These are phyloP conservation scores for Epirrita christyi DNA, from an alignment of 2,888 invertebrate species.

Conservation along the genomic window DNA sequence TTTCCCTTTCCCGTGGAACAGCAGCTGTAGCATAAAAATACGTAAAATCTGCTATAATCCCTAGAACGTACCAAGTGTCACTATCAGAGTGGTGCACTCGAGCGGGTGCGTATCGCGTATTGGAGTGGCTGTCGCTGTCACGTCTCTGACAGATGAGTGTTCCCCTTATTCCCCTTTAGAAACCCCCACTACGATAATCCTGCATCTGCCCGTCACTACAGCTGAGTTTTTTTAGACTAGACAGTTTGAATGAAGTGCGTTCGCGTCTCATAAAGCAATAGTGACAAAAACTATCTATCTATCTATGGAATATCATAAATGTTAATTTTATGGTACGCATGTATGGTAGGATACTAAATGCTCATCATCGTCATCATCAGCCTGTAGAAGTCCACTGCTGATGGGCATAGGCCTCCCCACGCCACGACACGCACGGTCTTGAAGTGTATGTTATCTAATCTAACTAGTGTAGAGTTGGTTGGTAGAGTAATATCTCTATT, in stretches of 20 bases:
- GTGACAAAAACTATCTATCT: too few relatives aligned
- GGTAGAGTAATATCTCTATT: too few relatives aligned
- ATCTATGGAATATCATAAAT: too few relatives aligned
- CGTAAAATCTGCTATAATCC: slow-evolving; percentile 15
- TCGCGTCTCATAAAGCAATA: slow-evolving; percentile 10
- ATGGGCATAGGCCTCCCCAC: too few relatives aligned
- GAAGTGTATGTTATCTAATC: too few relatives aligned
- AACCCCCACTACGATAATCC: slow-evolving; percentile 18
- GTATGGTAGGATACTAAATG: too few relatives aligned
- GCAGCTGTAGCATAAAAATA: slow-evolving; percentile 4
- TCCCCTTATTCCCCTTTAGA: slow-evolving; percentile 1
- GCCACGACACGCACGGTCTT: too few relatives aligned
- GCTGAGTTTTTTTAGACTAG: slow-evolving; percentile 11
- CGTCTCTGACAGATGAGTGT: slow-evolving; percentile 45
- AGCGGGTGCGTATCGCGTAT: slow-evolving; percentile 50
- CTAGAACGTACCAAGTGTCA: slow-evolving; percentile 33
- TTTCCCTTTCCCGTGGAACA: too few relatives aligned
- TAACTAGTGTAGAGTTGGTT: not conserved
- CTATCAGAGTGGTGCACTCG: slow-evolving; percentile 45
- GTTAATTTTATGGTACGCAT: too few relatives aligned
- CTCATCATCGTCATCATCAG: too few relatives aligned
- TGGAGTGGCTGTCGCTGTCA: slow-evolving; percentile 56
- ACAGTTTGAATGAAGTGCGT: slow-evolving; percentile 5
- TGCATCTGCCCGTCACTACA: slow-evolving; percentile 7
- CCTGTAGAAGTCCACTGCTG: too few relatives aligned